These are phyloP conservation scores for Protophormia terraenovae DNA, from an alignment of 2,888 invertebrate genomes.

Conservation along the genomic window DNA sequence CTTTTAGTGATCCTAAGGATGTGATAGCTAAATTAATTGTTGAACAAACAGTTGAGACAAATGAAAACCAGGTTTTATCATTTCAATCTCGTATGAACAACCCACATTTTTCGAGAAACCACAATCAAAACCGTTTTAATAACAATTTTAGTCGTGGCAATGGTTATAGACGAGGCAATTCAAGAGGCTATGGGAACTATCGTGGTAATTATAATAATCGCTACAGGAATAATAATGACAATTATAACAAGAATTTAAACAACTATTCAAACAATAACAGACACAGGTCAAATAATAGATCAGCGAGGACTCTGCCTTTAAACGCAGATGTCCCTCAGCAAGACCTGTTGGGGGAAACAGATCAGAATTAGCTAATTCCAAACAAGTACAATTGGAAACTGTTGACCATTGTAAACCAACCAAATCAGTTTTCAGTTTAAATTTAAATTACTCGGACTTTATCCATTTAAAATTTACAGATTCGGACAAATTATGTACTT, in stretches of 20 bases:
- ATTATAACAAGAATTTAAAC: not conserved
- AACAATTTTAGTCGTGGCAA: too few species aligned
- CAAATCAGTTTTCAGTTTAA: not conserved
- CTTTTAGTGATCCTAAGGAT: too few species aligned
- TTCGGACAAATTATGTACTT: not conserved
- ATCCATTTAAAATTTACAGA: not conserved
- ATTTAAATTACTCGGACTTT: slow-evolving; percentile 18
- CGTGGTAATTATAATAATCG: not conserved
- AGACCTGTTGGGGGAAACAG: not conserved
- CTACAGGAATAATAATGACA: not conserved
- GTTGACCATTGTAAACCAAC: not conserved
- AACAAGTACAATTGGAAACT: not conserved
- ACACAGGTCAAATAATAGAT: not conserved
- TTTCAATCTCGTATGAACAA: too few species aligned
- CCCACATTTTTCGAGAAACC: too few species aligned
- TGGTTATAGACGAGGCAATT: too few species aligned
- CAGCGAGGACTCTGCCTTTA: slow-evolving; percentile 21
- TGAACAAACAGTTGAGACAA: too few species aligned
- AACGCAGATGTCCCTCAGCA: too few species aligned
- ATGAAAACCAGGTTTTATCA: too few species aligned
- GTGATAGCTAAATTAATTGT: too few species aligned
- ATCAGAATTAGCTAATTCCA: not conserved
- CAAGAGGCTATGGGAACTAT: too few species aligned
- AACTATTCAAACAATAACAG: not conserved
- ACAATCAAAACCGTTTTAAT: too few species aligned